Evolutionary conservation across 2,113 vertebrate genomes (phyloP), one percentile per base, ranked within the genome.

Genomic region (Acrocephalus kingi): DNA sequence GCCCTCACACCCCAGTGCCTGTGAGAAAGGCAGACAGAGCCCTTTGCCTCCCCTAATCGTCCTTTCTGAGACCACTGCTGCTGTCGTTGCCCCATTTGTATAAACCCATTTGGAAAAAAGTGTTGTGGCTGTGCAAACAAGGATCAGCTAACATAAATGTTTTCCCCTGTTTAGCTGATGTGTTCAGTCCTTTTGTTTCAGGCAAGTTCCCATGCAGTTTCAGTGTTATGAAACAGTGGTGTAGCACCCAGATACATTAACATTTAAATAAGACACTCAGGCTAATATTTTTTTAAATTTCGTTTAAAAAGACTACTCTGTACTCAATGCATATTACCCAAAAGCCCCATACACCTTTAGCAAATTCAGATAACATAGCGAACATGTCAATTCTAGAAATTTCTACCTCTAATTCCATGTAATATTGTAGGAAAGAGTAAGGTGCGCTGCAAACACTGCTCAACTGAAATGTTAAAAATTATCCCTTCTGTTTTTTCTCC

Each of bases 401-500:
- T 52, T 82, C 55, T 84, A 30, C 27, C 45, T 95, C 89, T 96
- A 96, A 94, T 58, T 96, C 82, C 61, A 84, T 30, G 63, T 24
- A 84, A 92, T 92, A 52, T 18, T 86, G 58, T 31, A 83, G 33
- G 33, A 64, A 86, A 76, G 61, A 82, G n/a, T 56, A 37, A 45
- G 1, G 46, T 87, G 64, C 89, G 79, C 82, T 54, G 66, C 17
- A 82, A 97, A 96, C 56, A 94, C 4, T 54, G 78, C 83, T 95
- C 83, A 95, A 80, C 71, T 84, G 80, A 95, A 96, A 95, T 8
- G 6, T 78, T 93, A 48, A 76, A 92, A 86, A 96, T 77, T 48
- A 97, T 93, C 69, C 75, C 45, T 93, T 95, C 91, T 94, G 76
- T 64, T 75, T 91, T 93, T 82, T 64, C 88, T 97, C 28, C 82